These are phyloP conservation scores for Epinephelus cyanopodus DNA, from an alignment of 2,113 vertebrate genomes.

Conservation along the genomic window DNA sequence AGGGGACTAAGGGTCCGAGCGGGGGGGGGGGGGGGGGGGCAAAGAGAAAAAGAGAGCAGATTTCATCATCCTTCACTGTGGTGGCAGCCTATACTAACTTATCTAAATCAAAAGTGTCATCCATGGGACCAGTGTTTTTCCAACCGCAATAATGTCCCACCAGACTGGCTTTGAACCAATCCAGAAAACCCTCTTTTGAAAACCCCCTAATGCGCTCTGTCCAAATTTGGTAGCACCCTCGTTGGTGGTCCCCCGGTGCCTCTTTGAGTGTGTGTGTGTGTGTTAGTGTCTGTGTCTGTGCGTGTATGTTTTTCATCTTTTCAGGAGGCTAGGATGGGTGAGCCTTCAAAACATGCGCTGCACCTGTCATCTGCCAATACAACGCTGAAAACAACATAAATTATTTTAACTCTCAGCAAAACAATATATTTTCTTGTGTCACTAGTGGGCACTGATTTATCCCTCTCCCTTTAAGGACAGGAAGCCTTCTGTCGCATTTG, in stretches of 20 bases:
- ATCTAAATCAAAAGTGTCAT: conserved; percentile 76
- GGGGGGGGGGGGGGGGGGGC: conserved; percentile 17
- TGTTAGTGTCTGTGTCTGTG: conserved; percentile 50
- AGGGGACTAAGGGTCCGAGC: conserved; percentile 28
- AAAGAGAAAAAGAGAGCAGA: conserved; percentile 45
- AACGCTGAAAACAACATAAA: conserved; percentile 71
- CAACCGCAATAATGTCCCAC: conserved; percentile 73
- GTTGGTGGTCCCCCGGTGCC: conserved; percentile 78
- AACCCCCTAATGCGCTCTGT: conserved; percentile 56
- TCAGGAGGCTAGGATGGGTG: conserved; percentile 52
- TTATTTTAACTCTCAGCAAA: conserved; percentile 65
- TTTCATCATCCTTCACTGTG: conserved; percentile 68
- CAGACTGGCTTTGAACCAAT: conserved; percentile 72
- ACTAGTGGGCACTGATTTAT: conserved; percentile 35
- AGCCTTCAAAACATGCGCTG: conserved; percentile 70
- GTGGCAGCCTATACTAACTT: conserved; percentile 53
- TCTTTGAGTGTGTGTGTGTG: conserved; percentile 72
- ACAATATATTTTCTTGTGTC: conserved; percentile 42
- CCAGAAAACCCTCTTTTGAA: conserved; percentile 70
- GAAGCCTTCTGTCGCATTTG: conserved; percentile 42
- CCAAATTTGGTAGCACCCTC: conserved; percentile 81
- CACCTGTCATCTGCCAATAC: conserved; percentile 74
- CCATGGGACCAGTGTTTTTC: conserved; percentile 67
- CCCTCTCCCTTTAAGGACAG: conserved; percentile 54
- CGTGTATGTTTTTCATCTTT: conserved; percentile 64